Evolutionary conservation across 2,888 invertebrate genomes (phyloP), one percentile per base, ranked within the genome.

Genomic region (Drosophila acutilabella): DNA sequence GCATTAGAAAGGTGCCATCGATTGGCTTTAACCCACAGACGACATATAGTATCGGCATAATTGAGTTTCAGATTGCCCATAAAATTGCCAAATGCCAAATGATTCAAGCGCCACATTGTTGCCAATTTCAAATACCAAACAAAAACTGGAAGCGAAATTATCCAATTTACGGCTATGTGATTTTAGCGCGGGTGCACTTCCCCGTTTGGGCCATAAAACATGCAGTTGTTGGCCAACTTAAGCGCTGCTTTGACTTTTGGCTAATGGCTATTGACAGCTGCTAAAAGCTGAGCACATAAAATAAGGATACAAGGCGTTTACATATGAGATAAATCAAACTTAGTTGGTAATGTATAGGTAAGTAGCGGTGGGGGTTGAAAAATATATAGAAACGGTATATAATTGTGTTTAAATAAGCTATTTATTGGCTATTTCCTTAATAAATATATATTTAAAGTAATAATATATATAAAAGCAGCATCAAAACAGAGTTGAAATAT

Each of bases 41-140:
- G 45, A 48, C 64, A 53, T 74, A 58, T 36, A 48, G 30, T 42
- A 14, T 75, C 64, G 66, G 64, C 70, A 75, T 88, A 85, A 78
- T 85, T 85, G 79, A 71, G 47, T 65, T 70, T 42, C 61, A 40
- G 70, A 67, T 64, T 75, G 75, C 42, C 67, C 60, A 85, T 88
- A 57, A 82, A 82, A 75, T 69, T 75, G 71, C 76, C 86, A 75
- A 85, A 78, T 75, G 71, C 76, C 86, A 75, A 85, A 78, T 68
- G 59, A 66, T 66, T 41, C 45, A 41, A 58, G 64, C 74, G 71
- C 78, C 81, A 88, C 81, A 81, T 70, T 81, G 81, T 81, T 81
- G 88, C 85, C 44, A 59, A 18, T 36, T 36, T 36, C 13, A 30
- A 30, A 30, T 8, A 30, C 36, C 13, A 4, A 4, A 14, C 5